Percentiles rank a stretch among this genome's conserved stretches.
Conservation (phyloP, 1,140 invertebrate species). For the Papilio glaucus region DNA sequence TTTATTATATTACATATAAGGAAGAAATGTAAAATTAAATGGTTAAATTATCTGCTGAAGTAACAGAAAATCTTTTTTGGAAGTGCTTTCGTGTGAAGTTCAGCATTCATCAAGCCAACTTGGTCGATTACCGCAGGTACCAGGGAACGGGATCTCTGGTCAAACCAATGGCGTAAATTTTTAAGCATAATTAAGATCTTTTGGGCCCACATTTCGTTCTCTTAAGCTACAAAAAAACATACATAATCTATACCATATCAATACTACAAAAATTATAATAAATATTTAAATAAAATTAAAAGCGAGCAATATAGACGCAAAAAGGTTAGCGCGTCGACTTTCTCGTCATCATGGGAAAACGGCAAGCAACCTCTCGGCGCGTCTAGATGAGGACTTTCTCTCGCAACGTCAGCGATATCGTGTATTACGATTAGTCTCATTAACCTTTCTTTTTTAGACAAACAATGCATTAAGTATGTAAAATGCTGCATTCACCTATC, state of each 20-base stretch:
- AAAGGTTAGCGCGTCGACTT: slow-evolving; percentile 36
- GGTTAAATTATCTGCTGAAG: too few relatives aligned
- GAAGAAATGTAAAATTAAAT: too few relatives aligned
- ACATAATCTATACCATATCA: not conserved
- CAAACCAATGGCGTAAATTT: not conserved
- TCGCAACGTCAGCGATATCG: slow-evolving; percentile 32
- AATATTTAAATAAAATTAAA: slow-evolving; percentile 18
- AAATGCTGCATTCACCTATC: too few relatives aligned
- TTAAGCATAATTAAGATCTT: not conserved
- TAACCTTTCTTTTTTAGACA: slow-evolving; percentile 23
- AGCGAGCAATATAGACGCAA: slow-evolving; percentile 13
- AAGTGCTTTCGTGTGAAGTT: too few relatives aligned
- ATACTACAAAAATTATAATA: slow-evolving; percentile 11
- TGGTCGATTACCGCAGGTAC: too few relatives aligned
- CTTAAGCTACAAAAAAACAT: not conserved
- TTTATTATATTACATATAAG: too few relatives aligned
- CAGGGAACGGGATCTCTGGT: too few relatives aligned
- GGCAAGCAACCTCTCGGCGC: not conserved
- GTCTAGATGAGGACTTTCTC: slow-evolving; percentile 36
- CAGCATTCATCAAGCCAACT: too few relatives aligned
- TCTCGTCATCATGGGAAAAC: slow-evolving; percentile 39
- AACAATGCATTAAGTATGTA: not conserved
- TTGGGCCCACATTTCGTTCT: too few relatives aligned
- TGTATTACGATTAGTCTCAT: slow-evolving; percentile 27
- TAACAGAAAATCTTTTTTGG: too few relatives aligned